Base-by-base conservation (phyloP, 2,113 vertebrate species). In the Syngnathus typhle region DNA sequence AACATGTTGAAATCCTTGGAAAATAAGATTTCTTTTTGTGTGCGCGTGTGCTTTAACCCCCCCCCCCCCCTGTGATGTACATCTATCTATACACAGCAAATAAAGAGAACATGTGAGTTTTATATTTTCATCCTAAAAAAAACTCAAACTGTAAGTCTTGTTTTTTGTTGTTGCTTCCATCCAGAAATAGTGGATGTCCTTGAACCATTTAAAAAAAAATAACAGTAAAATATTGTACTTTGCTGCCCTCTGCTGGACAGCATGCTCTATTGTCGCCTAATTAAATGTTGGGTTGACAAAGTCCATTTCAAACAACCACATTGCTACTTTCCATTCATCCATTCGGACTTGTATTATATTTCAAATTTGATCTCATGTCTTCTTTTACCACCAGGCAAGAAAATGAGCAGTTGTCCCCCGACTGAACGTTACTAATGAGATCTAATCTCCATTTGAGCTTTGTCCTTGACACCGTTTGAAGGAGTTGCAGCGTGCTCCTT, bases 21-120 rank as follows among this genome's bases (percentile, higher is more conserved):
- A 82, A 76, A 82, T 87, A 80, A 88, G 84, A 85, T 83, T 88
- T 84, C 82, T 60, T 8, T 60, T 4, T 60, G 8, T 72, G 72
- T 88, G 87, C 71, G 71, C 88, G 87, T 87, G 85, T 86, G 86
- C 87, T 91, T 88, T 89, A 85, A 87, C 90, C 84, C 88, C 82
- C 84, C 85, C 81, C 82, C 90, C 77, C 81, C 2, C 3, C 27
- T 3, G 88, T 91, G 88, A 85, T 92, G 83, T 90, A 91, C 83
- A 90, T 90, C 85, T 81, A 86, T 86, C 88, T 90, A 90, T 88
- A 91, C 86, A 89, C 83, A 83, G 76, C 78, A 88, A 92, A 91
- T 92, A 92, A 92, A 92, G 87, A 91, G 88, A 90, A 88, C 83
- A 82, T 90, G 85, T 90, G 88, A 88, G 88, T 90, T 92, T 91